phyloP scores from a whole-genome alignment of 2,797 vertebrate species.

The Remorina albescens region DNA sequence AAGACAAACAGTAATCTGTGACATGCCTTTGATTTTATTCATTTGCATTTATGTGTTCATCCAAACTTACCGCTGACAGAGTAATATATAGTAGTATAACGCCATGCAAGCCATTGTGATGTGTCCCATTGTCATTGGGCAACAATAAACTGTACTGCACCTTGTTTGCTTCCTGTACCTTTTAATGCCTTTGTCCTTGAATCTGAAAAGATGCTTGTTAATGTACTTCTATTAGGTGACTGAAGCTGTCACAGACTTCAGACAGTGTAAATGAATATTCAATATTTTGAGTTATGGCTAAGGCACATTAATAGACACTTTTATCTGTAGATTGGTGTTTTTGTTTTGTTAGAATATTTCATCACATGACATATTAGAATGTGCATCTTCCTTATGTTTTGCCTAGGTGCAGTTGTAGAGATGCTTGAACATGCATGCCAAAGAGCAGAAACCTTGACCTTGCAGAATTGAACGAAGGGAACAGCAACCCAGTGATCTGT shows the following conservation, averaged over 20 bases:
- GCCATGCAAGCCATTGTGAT: slow-evolving; percentile 34
- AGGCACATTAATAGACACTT: slow-evolving; percentile 50
- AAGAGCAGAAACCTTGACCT: slow-evolving; percentile 68
- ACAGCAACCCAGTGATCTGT: slow-evolving; percentile 68
- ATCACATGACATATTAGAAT: slow-evolving; percentile 19
- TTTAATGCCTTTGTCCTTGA: slow-evolving; percentile 78
- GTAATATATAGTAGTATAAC: slow-evolving; percentile 58
- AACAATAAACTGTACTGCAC: slow-evolving; percentile 40
- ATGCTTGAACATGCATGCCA: slow-evolving; percentile 2
- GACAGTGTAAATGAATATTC: slow-evolving; percentile 76
- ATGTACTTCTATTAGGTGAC: slow-evolving; percentile 77
- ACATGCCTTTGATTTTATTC: slow-evolving; percentile 74
- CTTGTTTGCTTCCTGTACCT: slow-evolving; percentile 58
- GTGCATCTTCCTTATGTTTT: slow-evolving; percentile 28
- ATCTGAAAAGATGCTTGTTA: slow-evolving; percentile 72
- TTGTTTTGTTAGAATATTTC: slow-evolving; percentile 14
- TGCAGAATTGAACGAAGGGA: slow-evolving; percentile 64
- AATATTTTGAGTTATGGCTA: slow-evolving; percentile 71
- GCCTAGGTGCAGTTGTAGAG: slow-evolving; percentile 20
- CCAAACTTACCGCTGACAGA: slow-evolving; percentile 50
- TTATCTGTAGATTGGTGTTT: slow-evolving; percentile 26
- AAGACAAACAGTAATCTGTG: slow-evolving; percentile 68
- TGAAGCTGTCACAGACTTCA: slow-evolving; percentile 71
- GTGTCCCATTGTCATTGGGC: slow-evolving; percentile 48
- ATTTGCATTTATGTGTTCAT: slow-evolving; percentile 69